Percentiles rank a stretch among this genome's conserved stretches.
phyloP scores from a whole-genome alignment of 2,113 vertebrate species.

The Ploceus nigricollis region DNA sequence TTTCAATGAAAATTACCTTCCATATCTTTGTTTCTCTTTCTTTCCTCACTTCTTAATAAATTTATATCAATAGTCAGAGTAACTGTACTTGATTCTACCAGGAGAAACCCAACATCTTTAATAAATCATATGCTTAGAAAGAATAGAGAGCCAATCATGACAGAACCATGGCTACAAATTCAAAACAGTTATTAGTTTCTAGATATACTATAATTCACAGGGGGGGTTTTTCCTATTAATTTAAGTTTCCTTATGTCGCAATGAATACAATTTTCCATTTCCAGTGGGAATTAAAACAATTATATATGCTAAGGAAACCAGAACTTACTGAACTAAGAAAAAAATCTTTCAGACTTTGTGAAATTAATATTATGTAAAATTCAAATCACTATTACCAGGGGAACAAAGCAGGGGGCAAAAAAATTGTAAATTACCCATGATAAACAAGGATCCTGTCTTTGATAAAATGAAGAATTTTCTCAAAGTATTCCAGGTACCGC shows the following conservation, averaged over 20 bases:
- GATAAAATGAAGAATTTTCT: conserved; percentile 95
- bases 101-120: neutral
- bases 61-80: neutral
- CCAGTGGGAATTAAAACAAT: neutral
- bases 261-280: neutral
- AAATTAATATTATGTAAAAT: neutral
- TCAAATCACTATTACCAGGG: neutral
- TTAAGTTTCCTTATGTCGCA: neutral
- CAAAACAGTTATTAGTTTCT: neutral
- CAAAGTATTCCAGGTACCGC: conserved; percentile 94
- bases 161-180: neutral
- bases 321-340: neutral
- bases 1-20: neutral
- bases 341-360: neutral
- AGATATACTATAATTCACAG: neutral
- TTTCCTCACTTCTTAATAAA: neutral
- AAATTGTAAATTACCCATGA: conserved; percentile 81
- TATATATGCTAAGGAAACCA: neutral
- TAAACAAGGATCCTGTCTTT: conserved; percentile 97
- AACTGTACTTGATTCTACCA: neutral
- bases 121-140: neutral
- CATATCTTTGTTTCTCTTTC: neutral
- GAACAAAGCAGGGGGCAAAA: neutral
- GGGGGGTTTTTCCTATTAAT: rapidly evolving
- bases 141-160: neutral